A percentile compares a stretch with the other conserved stretches of the same genome.
Conservation (phyloP, 2,888 invertebrate species). For the Amphipoea oculea region DNA sequence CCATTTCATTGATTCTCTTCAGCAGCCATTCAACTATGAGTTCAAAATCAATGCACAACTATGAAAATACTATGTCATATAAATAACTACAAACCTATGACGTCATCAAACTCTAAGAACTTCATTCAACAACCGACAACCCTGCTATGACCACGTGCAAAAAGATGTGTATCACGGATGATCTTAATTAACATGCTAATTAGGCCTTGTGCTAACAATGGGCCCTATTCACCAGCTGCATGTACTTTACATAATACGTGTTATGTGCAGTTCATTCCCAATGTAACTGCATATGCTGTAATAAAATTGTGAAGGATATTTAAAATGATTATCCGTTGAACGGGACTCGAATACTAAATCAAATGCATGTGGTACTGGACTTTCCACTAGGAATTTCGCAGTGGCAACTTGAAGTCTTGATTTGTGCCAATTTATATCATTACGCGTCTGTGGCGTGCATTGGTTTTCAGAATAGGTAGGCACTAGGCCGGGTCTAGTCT, state of each 20-base stretch:
- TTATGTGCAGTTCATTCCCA: conserved; percentile 11
- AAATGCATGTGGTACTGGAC: neutral
- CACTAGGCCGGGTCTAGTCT: too few species aligned
- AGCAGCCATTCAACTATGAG: neutral
- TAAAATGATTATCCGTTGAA: neutral
- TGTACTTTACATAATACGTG: conserved; percentile 48
- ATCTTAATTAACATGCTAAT: conserved; percentile 60
- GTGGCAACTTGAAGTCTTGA: too few species aligned
- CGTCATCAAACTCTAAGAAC: conserved; percentile 19
- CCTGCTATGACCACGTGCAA: conserved; percentile 20
- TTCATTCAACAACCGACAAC: conserved; percentile 18
- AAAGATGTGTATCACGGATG: conserved; percentile 56
- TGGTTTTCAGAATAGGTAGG: too few species aligned
- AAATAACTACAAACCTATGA: conserved; percentile 8
- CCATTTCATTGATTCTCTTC: neutral
- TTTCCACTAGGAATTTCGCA: too few species aligned
- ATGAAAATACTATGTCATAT: neutral
- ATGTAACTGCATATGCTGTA: conserved; percentile 4
- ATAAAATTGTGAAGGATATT: conserved; percentile 12
- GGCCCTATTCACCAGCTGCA: conserved; percentile 60
- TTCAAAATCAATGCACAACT: neutral
- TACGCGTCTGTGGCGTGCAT: too few species aligned
- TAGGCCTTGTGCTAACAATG: conserved; percentile 64
- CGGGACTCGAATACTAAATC: neutral
- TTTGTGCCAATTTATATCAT: neutral